Conservation (phyloP, 2,888 invertebrate species). For the Iselma pallidipennis region DNA sequence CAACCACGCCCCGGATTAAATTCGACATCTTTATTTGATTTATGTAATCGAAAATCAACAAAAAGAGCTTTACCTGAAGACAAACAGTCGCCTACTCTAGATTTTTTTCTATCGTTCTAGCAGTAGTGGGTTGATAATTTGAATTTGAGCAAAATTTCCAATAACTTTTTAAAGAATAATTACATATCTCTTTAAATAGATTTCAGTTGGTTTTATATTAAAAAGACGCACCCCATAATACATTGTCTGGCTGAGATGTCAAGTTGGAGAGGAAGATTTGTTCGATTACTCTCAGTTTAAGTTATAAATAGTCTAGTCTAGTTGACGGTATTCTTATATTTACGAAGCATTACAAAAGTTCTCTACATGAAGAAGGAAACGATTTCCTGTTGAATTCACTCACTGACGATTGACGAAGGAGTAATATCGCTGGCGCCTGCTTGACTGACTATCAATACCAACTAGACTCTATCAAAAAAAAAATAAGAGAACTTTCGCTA, state of each 20-base stretch:
- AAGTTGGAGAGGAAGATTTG: not conserved
- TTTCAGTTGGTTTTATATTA: no score
- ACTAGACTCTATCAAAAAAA: not conserved
- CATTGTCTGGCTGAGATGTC: not conserved
- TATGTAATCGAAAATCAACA: not conserved
- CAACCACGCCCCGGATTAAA: not conserved
- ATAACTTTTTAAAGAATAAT: no score
- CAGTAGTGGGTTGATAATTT: not conserved
- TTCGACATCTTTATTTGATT: not conserved
- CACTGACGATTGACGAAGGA: not conserved
- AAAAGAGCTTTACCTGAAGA: not conserved
- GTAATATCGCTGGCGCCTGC: not conserved
- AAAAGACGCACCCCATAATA: no score
- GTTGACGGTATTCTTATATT: not conserved
- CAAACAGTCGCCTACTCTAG: not conserved
- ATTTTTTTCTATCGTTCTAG: not conserved
- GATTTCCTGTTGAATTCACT: slow-evolving; percentile 2
- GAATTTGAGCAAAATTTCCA: no score
- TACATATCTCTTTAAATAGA: no score
- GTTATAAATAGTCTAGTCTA: not conserved
- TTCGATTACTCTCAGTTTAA: not conserved
- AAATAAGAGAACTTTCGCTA: not conserved
- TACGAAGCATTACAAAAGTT: not conserved
- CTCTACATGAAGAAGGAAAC: not conserved
- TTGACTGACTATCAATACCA: not conserved